phyloP scores from a whole-genome alignment of 2,888 invertebrate genomes.

The Trichogramma evanescens region DNA sequence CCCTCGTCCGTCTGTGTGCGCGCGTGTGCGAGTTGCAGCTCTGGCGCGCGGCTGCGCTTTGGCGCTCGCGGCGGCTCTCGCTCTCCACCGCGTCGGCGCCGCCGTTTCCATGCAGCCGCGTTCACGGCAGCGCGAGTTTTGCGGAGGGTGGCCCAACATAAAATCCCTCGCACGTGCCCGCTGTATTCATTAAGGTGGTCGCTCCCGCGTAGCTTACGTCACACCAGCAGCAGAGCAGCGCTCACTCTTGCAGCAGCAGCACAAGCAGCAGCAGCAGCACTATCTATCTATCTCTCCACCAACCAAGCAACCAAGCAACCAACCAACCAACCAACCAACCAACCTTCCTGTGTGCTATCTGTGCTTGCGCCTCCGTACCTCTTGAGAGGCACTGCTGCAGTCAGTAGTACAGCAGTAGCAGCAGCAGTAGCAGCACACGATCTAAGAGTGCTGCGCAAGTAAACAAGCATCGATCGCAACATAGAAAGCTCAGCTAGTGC shows the following conservation, averaged over 20 bases:
- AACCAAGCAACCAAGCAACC: too few species aligned
- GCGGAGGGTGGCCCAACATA: slow-evolving; percentile 40
- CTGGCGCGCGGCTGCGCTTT: neutral
- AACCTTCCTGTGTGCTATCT: too few species aligned
- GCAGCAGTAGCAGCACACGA: too few species aligned
- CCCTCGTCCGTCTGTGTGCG: too few species aligned
- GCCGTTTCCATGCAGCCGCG: slow-evolving; percentile 28
- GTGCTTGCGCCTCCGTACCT: too few species aligned
- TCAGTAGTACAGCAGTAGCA: too few species aligned
- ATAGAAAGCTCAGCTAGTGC: too few species aligned
- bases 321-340: too few species aligned
- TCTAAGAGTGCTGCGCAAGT: too few species aligned
- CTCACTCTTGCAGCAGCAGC: neutral
- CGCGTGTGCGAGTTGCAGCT: neutral
- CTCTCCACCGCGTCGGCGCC: slow-evolving; percentile 43
- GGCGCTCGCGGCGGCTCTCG: slow-evolving; percentile 30
- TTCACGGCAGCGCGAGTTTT: slow-evolving; percentile 23
- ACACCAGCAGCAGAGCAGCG: neutral
- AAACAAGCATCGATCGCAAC: too few species aligned
- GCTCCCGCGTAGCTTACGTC: slow-evolving; percentile 42
- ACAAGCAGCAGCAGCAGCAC: neutral
- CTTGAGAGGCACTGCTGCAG: too few species aligned
- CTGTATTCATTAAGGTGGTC: slow-evolving; percentile 46
- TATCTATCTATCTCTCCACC: neutral
- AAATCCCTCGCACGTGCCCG: slow-evolving; percentile 48